Base-by-base conservation (phyloP, 2,113 vertebrate genomes). In the Felis chaus region DNA sequence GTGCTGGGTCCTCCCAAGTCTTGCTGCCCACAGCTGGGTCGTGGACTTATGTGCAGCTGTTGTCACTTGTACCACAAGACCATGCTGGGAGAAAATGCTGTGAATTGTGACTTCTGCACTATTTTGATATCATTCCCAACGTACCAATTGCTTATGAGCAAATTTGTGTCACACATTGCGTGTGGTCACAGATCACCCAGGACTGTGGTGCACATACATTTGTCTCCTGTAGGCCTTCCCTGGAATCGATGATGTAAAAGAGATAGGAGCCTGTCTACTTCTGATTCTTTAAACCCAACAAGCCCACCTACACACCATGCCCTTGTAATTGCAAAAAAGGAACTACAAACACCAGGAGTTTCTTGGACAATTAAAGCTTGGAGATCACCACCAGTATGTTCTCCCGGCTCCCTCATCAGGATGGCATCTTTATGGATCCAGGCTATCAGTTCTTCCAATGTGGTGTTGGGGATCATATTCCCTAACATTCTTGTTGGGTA, bases 321-420 rank as follows among this genome's bases (percentile, higher is more conserved):
- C 25, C 13, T 79, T 57, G 39, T 1, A 76, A 6, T 7, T 95
- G 85, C 25, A 50, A 29, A 50, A 57, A 63, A 23, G 41, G 80
- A 15, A 23, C 41, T 15, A 33, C 33, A 61, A 53, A n/a, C 50
- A 53, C 53, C 13, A 45, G 36, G 16, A 39, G 27, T 57, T 53
- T 80, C 74, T 57, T 94, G 21, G 76, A 48, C 4, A 29, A 45
- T 39, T 10, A 21, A 23, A 39, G 45, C 4, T 41, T 76, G 16
- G 36, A 18, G 85, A 8, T 19, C 25, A 1, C 5, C 3, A 4
- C 31, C 6, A 13, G 19, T 1, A 0, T 48, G 27, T 33, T 16
- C 19, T 3, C 4, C 8, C 1, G 3, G 23, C 23, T 16, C 9
- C 18, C 1, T n/a, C 7, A 0, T 2, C 1, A 0, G 23, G n/a